Conservation (phyloP, 2,888 invertebrate species). For the Agrochola lychnidis region DNA sequence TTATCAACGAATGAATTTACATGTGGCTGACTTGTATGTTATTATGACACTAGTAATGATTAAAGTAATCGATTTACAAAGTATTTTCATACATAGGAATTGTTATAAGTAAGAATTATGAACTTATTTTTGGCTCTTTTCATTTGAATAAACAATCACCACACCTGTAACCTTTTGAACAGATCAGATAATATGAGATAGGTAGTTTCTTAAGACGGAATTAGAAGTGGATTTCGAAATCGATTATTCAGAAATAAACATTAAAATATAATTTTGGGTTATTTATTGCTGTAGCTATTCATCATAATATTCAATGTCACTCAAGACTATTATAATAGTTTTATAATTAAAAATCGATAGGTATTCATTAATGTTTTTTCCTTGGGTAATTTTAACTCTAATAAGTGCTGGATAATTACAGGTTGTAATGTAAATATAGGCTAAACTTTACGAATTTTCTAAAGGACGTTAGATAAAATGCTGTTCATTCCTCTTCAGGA, state of each 20-base stretch:
- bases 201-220: constrained; percentile 35
- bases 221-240: constrained; percentile 40
- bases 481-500: not conserved
- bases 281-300: constrained; percentile 52
- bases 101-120: not conserved
- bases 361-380: constrained; percentile 19
- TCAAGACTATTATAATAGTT: constrained; percentile 18
- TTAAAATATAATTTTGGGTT: constrained; percentile 52
- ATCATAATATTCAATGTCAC: constrained; percentile 56
- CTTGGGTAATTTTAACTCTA: constrained; percentile 13
- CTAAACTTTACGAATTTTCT: not conserved
- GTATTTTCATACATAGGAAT: not conserved
- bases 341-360: constrained; percentile 30
- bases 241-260: constrained; percentile 58
- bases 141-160: constrained; percentile 10
- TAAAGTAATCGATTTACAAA: not conserved
- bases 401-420: not conserved
- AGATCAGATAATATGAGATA: constrained; percentile 13
- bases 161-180: constrained; percentile 37
- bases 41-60: not conserved
- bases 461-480: constrained; percentile 13
- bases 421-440: constrained; percentile 1
- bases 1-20: not conserved
- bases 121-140: constrained; percentile 4
- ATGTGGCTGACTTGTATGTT: not conserved